These are phyloP conservation scores for Chaitophorus viminalis DNA, from an alignment of 2,888 invertebrate genomes.

Conservation along the genomic window DNA sequence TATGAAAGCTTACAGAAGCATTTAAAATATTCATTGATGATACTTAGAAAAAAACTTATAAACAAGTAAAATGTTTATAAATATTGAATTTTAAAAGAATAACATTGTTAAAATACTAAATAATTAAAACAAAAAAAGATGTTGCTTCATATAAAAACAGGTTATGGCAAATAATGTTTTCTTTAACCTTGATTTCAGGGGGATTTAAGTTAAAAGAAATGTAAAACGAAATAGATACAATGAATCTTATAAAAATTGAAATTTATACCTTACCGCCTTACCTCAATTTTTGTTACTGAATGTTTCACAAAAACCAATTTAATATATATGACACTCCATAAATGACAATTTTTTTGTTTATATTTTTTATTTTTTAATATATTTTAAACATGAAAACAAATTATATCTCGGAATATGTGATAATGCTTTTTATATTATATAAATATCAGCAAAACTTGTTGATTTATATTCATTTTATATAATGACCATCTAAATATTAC, in stretches of 20 bases:
- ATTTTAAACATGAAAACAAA: not conserved
- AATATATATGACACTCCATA: conserved; percentile 15
- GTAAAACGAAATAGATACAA: not conserved
- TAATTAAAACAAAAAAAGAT: not conserved
- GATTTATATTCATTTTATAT: not conserved
- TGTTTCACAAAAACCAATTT: not conserved
- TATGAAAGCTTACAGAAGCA: conserved; percentile 19
- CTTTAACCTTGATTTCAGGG: not conserved
- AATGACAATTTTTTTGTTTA: conserved; percentile 29
- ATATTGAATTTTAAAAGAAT: not conserved
- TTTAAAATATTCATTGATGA: not conserved
- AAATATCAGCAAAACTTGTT: not conserved
- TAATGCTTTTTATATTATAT: not conserved
- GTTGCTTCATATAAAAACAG: not conserved
- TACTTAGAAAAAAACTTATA: not conserved
- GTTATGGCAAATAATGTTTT: not conserved
- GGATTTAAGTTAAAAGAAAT: not conserved
- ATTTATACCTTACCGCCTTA: not conserved
- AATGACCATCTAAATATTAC: not conserved
- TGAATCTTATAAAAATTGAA: not conserved
- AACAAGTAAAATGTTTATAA: conserved; percentile 1
- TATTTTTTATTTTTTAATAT: not conserved
- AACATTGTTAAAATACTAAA: not conserved
- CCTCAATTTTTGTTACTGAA: not conserved
- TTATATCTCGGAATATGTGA: not conserved